These are phyloP conservation scores for Daboia siamensis DNA, from an alignment of 2,113 vertebrate genomes.

Conservation along the genomic window DNA sequence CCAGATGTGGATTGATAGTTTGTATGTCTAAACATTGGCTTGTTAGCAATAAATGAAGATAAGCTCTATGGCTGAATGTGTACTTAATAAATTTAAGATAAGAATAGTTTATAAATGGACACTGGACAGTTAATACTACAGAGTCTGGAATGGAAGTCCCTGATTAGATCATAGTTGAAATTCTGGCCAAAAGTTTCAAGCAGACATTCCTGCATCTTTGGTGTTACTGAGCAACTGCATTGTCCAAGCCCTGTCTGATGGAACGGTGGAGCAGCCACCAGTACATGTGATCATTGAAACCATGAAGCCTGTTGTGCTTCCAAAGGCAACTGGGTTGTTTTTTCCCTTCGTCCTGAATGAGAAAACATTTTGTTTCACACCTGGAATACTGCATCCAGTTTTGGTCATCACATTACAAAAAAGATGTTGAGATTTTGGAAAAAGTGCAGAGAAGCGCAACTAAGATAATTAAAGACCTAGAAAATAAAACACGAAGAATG, in stretches of 20 bases:
- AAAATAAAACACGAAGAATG: background rate
- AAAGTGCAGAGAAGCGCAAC: background rate
- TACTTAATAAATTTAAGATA: background rate
- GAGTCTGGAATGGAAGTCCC: background rate
- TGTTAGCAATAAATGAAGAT: background rate
- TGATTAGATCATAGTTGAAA: constrained; percentile 3
- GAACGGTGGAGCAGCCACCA: background rate
- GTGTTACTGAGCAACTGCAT: background rate
- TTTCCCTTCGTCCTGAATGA: no score
- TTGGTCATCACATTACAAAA: background rate
- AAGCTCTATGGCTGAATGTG: background rate
- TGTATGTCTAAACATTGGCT: background rate
- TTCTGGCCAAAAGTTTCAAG: background rate
- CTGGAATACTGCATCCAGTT: background rate
- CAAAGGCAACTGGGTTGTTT: background rate
- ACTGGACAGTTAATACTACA: background rate
- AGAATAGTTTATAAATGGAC: background rate
- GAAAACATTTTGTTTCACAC: no score
- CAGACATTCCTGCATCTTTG: background rate
- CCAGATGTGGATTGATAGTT: background rate
- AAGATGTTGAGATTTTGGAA: background rate
- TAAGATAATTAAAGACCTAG: background rate
- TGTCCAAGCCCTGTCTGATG: no score
- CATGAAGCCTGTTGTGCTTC: background rate
- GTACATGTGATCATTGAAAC: background rate